Evolutionary conservation across 2,113 vertebrate species (phyloP), one percentile per base, ranked within the genome.

Genomic region (Crotophaga sulcirostris): DNA sequence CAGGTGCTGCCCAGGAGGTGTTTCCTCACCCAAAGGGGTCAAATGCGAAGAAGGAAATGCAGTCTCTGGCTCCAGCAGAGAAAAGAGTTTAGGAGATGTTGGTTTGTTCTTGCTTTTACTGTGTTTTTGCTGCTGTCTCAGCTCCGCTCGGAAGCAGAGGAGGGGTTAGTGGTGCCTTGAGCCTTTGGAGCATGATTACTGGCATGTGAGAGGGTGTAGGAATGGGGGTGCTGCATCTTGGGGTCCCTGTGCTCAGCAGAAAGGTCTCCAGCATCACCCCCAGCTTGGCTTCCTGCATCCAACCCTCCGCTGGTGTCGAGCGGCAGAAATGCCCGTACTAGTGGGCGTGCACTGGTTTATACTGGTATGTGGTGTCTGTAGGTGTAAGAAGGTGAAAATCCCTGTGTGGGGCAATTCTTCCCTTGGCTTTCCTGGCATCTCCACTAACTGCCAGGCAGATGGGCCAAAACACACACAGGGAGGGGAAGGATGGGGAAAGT

Each of bases 141-240:
- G 4, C 11, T 45, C 63, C 6, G 28, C 31, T 26, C 16, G 7
- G 70, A 10, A 20, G 6, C 7, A 12, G 7, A 47, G 58, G 11
- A 56, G 58, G 8, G 0, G 29, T 17, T 20, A 8, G 68, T 1
- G 73, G 55, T 59, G 72, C 60, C 6, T 0, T 0, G 14, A 76
- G 55, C 51, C 15, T 49, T 42, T 4, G 18, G 28, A 3, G 29
- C n/a, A 4, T 0, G 2, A 23, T 9, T 6, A 4, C 18, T 62
- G 3, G 12, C 17, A 9, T 12, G 1, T 0, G 3, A 51, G 42
- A 33, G 20, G 52, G 3, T 14, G 26, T 5, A 10, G 28, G 16
- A 51, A n/a, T 19, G 36, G 3, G 58, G 51, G 7, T 31, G 12
- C 44, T 55, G 20, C 68, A 24, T 31, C 29, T 26, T 7, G 26